Base-by-base conservation (phyloP, 2,113 vertebrate genomes). In the Scomber scombrus region DNA sequence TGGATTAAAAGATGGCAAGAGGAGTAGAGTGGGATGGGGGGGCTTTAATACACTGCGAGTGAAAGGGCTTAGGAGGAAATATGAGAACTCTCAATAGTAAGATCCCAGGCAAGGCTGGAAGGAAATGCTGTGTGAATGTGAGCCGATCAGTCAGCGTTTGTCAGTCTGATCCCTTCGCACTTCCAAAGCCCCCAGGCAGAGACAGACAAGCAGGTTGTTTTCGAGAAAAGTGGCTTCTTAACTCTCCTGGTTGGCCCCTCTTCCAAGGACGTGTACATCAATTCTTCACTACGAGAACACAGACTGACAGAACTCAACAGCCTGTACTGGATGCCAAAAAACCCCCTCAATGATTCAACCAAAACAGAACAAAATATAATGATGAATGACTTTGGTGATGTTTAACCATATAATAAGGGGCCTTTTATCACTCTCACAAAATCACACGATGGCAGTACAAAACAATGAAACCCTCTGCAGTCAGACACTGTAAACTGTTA, bases 11-110 rank as follows among this genome's bases (percentile, higher is more conserved):
- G 92, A 91, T 12, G 77, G 79, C 18, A 76, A 78, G 72, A 79
- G 85, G 54, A 46, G 71, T 57, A 70, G 85, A 67, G 79, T 61
- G 82, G 72, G 78, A 79, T 60, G 71, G 84, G 80, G 80, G 84
- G 31, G 31, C 71, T 90, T 93, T 94, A 93, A 95, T 92, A 90
- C 85, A 92, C 89, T 84, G 84, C 85, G 75, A 93, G 90, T 87
- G 92, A 93, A 93, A 92, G 78, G 90, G 90, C 88, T 94, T 93
- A 92, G 85, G 73, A 86, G 91, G 91, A 93, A 93, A 94, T 91
- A 92, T 87, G 92, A 94, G 92, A 93, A 90, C 71, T 90, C 90
- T 93, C 90, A 85, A 89, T 86, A 79, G 90, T 81, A 75, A 87
- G 92, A 91, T 89, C 88, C 77, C 75, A 87, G 84, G 91, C 85